phyloP scores from a whole-genome alignment of 1,140 invertebrate species.

The Drosophila tani region DNA sequence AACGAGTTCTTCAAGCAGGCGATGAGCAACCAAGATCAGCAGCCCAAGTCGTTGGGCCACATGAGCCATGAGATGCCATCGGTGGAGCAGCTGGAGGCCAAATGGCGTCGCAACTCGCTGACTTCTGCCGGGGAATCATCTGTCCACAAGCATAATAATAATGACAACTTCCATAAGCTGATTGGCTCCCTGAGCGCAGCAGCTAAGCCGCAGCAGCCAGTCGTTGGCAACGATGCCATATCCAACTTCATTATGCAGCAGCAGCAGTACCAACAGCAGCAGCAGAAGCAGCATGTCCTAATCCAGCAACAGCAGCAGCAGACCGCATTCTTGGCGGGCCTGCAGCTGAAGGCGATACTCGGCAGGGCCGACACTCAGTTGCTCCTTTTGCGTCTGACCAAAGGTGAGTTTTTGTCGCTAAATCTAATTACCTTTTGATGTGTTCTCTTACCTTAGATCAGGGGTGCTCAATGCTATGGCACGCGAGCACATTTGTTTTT shows the following conservation, averaged over 20 bases:
- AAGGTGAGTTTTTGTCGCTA: slow-evolving; percentile 49
- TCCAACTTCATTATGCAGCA: slow-evolving; percentile 78
- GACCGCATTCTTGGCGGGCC: slow-evolving; percentile 74
- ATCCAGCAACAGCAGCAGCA: slow-evolving; percentile 80
- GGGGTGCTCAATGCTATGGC: too few species aligned
- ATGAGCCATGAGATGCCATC: slow-evolving; percentile 64
- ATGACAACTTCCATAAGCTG: slow-evolving; percentile 76
- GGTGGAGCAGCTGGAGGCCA: slow-evolving; percentile 79
- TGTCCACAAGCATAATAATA: slow-evolving; percentile 43
- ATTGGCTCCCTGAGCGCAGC: slow-evolving; percentile 65
- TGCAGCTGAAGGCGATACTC: slow-evolving; percentile 77
- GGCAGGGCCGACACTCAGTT: slow-evolving; percentile 76
- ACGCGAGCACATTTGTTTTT: too few species aligned
- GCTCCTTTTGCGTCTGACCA: slow-evolving; percentile 72
- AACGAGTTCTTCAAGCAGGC: slow-evolving; percentile 83
- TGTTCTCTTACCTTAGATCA: too few species aligned
- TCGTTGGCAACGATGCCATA: slow-evolving; percentile 62
- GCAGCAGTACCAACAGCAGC: slow-evolving; percentile 76
- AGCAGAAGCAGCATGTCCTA: slow-evolving; percentile 73
- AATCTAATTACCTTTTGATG: too few species aligned
- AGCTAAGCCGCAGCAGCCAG: slow-evolving; percentile 44
- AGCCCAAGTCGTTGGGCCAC: slow-evolving; percentile 57
- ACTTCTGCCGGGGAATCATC: slow-evolving; percentile 15
- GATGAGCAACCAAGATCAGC: slow-evolving; percentile 55
- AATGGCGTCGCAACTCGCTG: slow-evolving; percentile 79